Evolutionary conservation across 1,140 invertebrate species (phyloP).

Genomic region (Scaptomyza hsui): DNA sequence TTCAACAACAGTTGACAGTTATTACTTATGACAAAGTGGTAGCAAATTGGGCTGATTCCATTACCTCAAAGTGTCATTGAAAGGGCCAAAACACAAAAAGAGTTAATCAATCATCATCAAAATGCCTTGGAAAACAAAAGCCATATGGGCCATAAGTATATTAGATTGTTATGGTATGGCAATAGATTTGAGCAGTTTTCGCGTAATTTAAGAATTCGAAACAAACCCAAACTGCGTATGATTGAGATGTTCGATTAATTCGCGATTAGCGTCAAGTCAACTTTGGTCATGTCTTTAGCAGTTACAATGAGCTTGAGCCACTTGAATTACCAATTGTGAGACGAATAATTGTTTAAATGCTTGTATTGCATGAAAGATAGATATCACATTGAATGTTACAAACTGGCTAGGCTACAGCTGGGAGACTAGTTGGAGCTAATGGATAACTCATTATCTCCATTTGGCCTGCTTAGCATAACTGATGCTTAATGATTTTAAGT

Average conservation of each 20-base stretch:
- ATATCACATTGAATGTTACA: constrained; percentile 16
- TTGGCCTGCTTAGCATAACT: constrained; percentile 11
- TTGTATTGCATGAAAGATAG: constrained; percentile 6
- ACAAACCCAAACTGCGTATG: too few relatives aligned
- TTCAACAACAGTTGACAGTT: constrained; percentile 44
- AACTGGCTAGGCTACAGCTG: not conserved
- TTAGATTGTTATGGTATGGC: too few relatives aligned
- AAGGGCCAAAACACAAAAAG: not conserved
- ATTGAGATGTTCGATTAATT: too few relatives aligned
- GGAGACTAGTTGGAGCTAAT: constrained; percentile 7
- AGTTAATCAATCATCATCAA: constrained; percentile 11
- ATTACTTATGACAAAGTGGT: constrained; percentile 18
- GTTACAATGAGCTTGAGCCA: constrained; percentile 35
- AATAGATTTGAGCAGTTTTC: too few relatives aligned
- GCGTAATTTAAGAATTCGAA: too few relatives aligned
- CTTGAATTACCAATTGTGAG: constrained; percentile 46
- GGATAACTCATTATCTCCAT: constrained; percentile 27
- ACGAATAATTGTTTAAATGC: not conserved
- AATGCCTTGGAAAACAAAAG: not conserved
- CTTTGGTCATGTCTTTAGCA: constrained; percentile 23
- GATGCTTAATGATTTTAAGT: constrained; percentile 24
- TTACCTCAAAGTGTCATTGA: not conserved
- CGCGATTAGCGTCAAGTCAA: too few relatives aligned
- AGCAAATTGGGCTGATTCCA: not conserved
- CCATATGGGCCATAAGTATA: too few relatives aligned